phyloP scores from a whole-genome alignment of 2,797 vertebrate genomes.

The Astyanax mexicanus region DNA sequence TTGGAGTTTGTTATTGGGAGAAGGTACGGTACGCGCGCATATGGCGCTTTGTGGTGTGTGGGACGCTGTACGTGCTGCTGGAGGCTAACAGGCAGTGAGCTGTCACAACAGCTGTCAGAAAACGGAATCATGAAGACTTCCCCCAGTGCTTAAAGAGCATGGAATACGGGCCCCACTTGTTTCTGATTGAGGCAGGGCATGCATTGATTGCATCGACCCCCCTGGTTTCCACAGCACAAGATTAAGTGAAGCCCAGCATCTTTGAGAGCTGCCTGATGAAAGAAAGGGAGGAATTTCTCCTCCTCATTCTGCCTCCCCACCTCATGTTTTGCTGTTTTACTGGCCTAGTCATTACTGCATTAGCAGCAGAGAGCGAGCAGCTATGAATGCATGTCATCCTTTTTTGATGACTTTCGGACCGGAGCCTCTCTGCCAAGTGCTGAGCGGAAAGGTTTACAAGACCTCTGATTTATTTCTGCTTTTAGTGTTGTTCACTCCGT shows the following conservation, averaged over 20 bases:
- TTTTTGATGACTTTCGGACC: conserved; percentile 17
- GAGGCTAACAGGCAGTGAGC: conserved; percentile 38
- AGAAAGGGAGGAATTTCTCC: conserved; percentile 19
- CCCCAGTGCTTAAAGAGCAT: conserved; percentile 44
- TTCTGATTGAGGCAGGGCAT: conserved; percentile 49
- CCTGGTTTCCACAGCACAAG: conserved; percentile 23
- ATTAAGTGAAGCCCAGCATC: conserved; percentile 45
- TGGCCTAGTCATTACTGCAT: conserved; percentile 43
- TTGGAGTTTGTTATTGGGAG: conserved; percentile 10
- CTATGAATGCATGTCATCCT: conserved; percentile 37
- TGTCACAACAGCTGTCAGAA: conserved; percentile 46
- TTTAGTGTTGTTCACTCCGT: conserved; percentile 16
- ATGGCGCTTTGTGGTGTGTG: background rate
- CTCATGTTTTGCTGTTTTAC: conserved; percentile 29
- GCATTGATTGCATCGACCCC: conserved; percentile 55
- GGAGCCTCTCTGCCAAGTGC: conserved; percentile 24
- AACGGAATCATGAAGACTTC: conserved; percentile 41
- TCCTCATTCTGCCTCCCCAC: background rate
- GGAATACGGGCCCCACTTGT: conserved; percentile 43
- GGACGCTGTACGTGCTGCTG: background rate
- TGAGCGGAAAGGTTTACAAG: conserved; percentile 28
- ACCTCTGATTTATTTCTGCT: conserved; percentile 20
- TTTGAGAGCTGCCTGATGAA: conserved; percentile 43
- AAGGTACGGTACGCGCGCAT: too few relatives aligned
- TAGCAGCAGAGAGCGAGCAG: conserved; percentile 26